Base-by-base conservation (phyloP, 2,888 invertebrate genomes). In the Aspidiotus rigidus region DNA sequence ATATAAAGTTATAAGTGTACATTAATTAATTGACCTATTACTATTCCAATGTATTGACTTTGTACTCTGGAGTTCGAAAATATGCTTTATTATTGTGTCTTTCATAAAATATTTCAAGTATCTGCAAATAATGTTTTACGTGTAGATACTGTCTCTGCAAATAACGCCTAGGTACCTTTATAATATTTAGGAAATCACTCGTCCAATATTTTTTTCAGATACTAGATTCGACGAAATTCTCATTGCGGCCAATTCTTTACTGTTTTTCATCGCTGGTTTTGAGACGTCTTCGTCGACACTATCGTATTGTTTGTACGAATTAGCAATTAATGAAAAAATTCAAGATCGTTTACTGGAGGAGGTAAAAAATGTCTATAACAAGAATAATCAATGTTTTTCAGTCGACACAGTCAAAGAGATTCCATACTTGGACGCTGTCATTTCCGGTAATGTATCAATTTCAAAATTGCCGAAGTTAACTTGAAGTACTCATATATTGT, bases 261-360 rank as follows among this genome's bases (percentile, higher is more conserved):
- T 83, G 17, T 84, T 84, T 74, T 81, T 83, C 78, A 77, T 83
- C 9, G 84, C 84, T 11, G 86, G 86, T 0, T 83, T 85, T 72
- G 85, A 85, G 75, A 84, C 86, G 0, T 83, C 84, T 0, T 84
- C 86, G 0, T 81, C 84, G 0, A 81, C 84, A 0, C 80, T 86
- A 5, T 80, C 82, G 71, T 84, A 83, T 71, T 78, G 81, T 0
- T 78, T 82, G 0, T 83, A 82, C 73, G 80, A 82, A 72, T 74
- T 84, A 55, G 83, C 84, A 0, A 72, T 79, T 9, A 80, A 83
- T 74, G 81, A 79, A 44, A 76, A 79, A 1, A 76, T 83, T 15
- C 84, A 84, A 74, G 75, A 77, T 11, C 79, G 76, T 72, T 78
- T 82, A 3, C 76, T 81, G 71, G 75, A 79, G 11, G 83, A 84